phyloP scores from a whole-genome alignment of 2,888 invertebrate genomes.

The Acrobasis suavella region DNA sequence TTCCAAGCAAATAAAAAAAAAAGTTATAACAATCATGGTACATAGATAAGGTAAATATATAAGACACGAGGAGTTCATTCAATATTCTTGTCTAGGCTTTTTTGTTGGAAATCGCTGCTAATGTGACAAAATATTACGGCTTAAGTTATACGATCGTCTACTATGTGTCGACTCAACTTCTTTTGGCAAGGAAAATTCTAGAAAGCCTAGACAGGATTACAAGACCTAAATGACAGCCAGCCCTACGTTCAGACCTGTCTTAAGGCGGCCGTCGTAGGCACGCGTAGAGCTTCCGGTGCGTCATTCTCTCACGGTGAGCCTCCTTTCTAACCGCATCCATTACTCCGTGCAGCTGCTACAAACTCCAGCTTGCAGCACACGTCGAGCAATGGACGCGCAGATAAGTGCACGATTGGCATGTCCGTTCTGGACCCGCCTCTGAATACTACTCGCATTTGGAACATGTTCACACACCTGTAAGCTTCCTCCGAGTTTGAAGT shows the following conservation, averaged over 20 bases:
- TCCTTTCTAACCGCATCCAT: conserved; percentile 34
- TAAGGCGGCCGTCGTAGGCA: conserved; percentile 30
- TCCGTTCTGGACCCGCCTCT: conserved; percentile 38
- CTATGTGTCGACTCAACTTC: too few relatives aligned
- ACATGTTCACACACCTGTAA: neutral
- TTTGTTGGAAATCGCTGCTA: too few relatives aligned
- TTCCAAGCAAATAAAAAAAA: too few relatives aligned
- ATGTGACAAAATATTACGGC: too few relatives aligned
- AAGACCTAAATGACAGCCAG: neutral
- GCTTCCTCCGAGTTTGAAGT: neutral
- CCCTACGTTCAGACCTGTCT: conserved; percentile 7
- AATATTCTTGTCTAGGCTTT: too few relatives aligned
- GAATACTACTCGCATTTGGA: conserved; percentile 3
- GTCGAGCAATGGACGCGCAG: conserved; percentile 26
- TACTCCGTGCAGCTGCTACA: conserved; percentile 19
- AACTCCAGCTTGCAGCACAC: conserved; percentile 31
- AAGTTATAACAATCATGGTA: too few relatives aligned
- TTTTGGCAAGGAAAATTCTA: neutral
- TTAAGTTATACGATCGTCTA: too few relatives aligned
- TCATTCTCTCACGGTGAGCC: conserved; percentile 41
- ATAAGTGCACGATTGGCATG: conserved; percentile 41
- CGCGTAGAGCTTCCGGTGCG: conserved; percentile 45
- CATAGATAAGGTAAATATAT: too few relatives aligned
- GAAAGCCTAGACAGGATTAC: neutral
- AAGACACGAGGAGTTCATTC: too few relatives aligned